Evolutionary conservation across 2,888 invertebrate genomes (phyloP).

Genomic region (Colletes collaris): DNA sequence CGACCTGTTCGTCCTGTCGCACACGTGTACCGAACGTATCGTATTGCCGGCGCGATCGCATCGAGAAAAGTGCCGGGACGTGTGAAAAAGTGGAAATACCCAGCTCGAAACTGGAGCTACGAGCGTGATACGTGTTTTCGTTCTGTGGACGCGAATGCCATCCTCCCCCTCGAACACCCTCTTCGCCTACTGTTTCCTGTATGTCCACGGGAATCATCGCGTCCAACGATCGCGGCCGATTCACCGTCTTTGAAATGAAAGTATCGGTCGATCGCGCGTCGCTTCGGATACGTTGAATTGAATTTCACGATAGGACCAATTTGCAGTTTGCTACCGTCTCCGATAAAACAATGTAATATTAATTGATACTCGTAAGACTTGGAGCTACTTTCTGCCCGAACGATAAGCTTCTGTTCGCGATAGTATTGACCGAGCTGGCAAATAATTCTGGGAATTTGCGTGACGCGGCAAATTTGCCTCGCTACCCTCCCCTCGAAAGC

Average conservation of each 20-base stretch:
- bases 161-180: background rate
- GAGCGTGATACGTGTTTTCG: conserved; percentile 6
- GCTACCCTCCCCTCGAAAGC: conserved; percentile 15
- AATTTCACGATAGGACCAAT: too few relatives aligned
- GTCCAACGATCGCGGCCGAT: background rate
- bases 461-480: conserved; percentile 19
- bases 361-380: too few relatives aligned
- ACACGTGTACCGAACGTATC: conserved; percentile 21
- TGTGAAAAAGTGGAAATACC: conserved; percentile 8
- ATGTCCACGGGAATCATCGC: background rate
- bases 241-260: conserved; percentile 17
- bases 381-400: too few relatives aligned
- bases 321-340: too few relatives aligned
- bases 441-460: conserved; percentile 40
- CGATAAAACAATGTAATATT: too few relatives aligned
- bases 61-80: conserved; percentile 9
- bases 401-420: background rate
- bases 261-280: conserved; percentile 1
- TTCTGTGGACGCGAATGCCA: background rate
- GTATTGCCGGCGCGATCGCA: conserved; percentile 1
- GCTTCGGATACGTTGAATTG: too few relatives aligned
- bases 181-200: too few relatives aligned
- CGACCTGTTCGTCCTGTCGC: conserved; percentile 14
- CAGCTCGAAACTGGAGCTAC: background rate
- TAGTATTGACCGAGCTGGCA: conserved; percentile 33